Conservation (phyloP, 2,888 invertebrate genomes). For the Tuta absoluta region DNA sequence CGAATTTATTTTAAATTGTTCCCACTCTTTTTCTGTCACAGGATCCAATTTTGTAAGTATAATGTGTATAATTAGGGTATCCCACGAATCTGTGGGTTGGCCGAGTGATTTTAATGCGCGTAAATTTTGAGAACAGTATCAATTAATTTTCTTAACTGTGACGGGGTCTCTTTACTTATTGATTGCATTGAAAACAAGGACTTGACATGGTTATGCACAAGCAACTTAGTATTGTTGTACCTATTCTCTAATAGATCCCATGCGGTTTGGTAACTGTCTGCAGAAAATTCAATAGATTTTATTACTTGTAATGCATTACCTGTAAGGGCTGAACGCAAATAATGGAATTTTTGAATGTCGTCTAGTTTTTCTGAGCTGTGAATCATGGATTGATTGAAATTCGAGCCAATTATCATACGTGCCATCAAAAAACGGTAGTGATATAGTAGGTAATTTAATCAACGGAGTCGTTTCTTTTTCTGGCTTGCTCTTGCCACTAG, state of each 20-base stretch:
- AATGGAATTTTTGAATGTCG: no score
- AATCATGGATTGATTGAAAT: no score
- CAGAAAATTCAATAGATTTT: slow-evolving; percentile 31
- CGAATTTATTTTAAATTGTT: slow-evolving; percentile 28
- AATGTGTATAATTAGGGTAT: no score
- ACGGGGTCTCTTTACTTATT: slow-evolving; percentile 31
- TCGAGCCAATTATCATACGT: slow-evolving; percentile 30
- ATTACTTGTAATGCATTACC: no score
- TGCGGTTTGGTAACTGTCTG: slow-evolving; percentile 32
- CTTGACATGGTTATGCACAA: no score
- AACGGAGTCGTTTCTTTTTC: no score
- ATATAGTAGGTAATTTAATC: slow-evolving; percentile 28
- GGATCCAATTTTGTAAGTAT: no score
- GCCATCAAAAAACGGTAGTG: slow-evolving; percentile 28
- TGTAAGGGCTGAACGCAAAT: no score
- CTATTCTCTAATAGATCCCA: slow-evolving; percentile 34
- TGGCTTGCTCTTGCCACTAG: no score
- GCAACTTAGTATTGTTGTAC: slow-evolving; percentile 31
- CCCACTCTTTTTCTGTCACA: slow-evolving; percentile 37
- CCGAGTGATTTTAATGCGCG: slow-evolving; percentile 33
- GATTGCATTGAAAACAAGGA: no score
- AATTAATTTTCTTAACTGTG: slow-evolving; percentile 33
- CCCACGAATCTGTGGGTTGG: no score
- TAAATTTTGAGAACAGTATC: slow-evolving; percentile 33
- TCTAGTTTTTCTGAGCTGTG: no score